Evolutionary conservation across 2,797 vertebrate species (phyloP), one percentile per base, ranked within the genome.

Genomic region (Ciconia nigra): DNA sequence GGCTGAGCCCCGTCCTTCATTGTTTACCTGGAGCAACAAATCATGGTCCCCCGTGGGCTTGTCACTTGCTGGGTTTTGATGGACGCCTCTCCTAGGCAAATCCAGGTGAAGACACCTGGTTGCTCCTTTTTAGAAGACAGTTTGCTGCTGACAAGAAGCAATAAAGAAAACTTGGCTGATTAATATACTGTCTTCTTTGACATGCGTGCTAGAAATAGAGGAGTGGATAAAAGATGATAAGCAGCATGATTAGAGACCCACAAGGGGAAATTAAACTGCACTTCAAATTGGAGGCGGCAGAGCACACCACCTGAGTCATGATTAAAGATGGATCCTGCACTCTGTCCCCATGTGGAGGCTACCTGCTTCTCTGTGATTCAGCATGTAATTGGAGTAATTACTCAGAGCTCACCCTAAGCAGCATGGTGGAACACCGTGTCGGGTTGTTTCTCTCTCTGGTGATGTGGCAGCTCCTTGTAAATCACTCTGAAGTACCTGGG

Each of bases 81-180:
- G 46, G 77, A 79, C 0, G 0, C 35, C 66, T 89, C 66, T 94
- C 61, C 72, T 42, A 46, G 65, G 65, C 59, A 96, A 76, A 74
- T 24, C 57, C 49, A 57, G 58, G 65, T 90, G 86, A 90, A 91
- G 77, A 73, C 49, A 86, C 35, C n/a, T 71, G 16, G 28, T 55
- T 67, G 24, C n/a, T 94, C 52, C 39, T 61, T 74, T 90, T 61
- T 57, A 67, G 79, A 86, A 79, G 76, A 72, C 12, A 88, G 65
- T 67, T 93, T 83, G 66, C 83, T 90, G 80, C 88, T 90, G 94
- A 89, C 62, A 94, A 89, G 78, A 44, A 91, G 55, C 63, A 78
- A 26, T 65, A 74, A 85, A 65, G 84, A 80, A 94, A 61, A 46
- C n/a, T 16, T 69, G 69, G 37, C 33, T 94, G 87, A 95, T 92